Percentiles rank a stretch among this genome's conserved stretches.
Conservation (phyloP, 35 echinoderm and acorn worm genomes). For the Eucidaris tribuloides region DNA sequence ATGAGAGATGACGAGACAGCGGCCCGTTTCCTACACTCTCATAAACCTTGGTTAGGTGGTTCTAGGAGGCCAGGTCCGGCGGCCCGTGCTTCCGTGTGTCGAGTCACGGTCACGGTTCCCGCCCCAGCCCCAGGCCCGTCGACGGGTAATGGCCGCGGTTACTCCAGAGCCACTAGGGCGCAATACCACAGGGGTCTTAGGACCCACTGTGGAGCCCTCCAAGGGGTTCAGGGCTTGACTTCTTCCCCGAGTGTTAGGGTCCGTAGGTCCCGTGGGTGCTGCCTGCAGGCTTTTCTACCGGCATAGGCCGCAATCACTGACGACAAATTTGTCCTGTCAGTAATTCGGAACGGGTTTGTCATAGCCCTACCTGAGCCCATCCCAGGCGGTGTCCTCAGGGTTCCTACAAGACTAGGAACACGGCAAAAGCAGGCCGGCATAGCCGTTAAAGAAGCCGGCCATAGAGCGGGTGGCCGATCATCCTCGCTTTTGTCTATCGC, state of each 20-base stretch:
- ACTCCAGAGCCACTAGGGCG: no score
- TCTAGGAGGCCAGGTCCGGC: not conserved
- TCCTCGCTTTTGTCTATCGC: not conserved
- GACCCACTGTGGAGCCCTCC: not conserved
- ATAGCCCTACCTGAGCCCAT: not conserved
- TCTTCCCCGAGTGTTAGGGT: not conserved
- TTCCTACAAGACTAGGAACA: not conserved
- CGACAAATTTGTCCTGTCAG: no score
- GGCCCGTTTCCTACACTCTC: not conserved
- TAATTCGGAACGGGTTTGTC: no score
- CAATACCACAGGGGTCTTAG: no score
- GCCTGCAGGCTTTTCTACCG: not conserved
- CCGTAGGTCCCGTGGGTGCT: not conserved
- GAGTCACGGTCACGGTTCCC: not conserved
- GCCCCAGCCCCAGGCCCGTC: not conserved
- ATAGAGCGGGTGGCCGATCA: not conserved
- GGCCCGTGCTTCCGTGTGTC: not conserved
- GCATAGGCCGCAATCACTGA: no score
- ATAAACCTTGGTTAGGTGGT: not conserved
- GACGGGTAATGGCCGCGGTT: no score
- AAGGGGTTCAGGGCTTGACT: not conserved
- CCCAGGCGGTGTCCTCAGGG: not conserved
- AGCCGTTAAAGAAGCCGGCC: not conserved
- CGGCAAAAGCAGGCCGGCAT: no score
- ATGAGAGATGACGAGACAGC: not conserved